A percentile compares a stretch with the other conserved stretches of the same genome.
Evolutionary conservation across 2,797 vertebrate species (phyloP).

Genomic region (Darevskia mixta): DNA sequence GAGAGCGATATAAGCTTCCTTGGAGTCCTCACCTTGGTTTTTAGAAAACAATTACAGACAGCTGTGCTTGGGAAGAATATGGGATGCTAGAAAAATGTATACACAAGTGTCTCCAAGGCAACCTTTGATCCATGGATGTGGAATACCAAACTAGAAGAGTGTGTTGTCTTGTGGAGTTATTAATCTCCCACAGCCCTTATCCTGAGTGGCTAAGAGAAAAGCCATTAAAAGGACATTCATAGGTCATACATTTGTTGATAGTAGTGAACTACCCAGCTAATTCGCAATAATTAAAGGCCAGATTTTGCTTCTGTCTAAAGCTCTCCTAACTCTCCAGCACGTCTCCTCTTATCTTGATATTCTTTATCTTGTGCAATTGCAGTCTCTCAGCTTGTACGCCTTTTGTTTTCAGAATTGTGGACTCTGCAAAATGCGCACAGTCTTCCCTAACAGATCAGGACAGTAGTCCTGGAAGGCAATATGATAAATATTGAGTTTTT

Average conservation of each 20-base stretch:
- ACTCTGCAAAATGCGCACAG: not conserved
- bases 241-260: slow-evolving; percentile 1
- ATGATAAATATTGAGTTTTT: slow-evolving; percentile 39
- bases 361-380: slow-evolving; percentile 1
- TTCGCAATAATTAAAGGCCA: slow-evolving; percentile 5
- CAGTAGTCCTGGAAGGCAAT: slow-evolving; percentile 24
- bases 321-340: not conserved
- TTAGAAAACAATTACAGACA: not conserved
- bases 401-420: slow-evolving; percentile 46
- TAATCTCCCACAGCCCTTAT: slow-evolving; percentile 6
- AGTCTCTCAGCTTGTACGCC: slow-evolving; percentile 16
- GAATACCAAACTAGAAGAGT: slow-evolving; percentile 15
- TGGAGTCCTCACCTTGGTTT: not conserved
- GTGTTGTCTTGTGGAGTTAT: not conserved
- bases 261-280: not conserved
- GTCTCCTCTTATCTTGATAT: not conserved
- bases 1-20: not conserved
- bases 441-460: slow-evolving; percentile 13
- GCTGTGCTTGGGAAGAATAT: not conserved
- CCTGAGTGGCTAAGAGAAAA: not conserved
- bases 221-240: slow-evolving; percentile 1
- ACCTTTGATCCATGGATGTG: not conserved
- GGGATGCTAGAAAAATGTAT: slow-evolving; percentile 21
- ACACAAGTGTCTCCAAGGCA: slow-evolving; percentile 5
- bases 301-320: not conserved